Evolutionary conservation across 2,888 invertebrate genomes (phyloP), one percentile per base, ranked within the genome.

Genomic region (Caenorhabditis sulstoni): DNA sequence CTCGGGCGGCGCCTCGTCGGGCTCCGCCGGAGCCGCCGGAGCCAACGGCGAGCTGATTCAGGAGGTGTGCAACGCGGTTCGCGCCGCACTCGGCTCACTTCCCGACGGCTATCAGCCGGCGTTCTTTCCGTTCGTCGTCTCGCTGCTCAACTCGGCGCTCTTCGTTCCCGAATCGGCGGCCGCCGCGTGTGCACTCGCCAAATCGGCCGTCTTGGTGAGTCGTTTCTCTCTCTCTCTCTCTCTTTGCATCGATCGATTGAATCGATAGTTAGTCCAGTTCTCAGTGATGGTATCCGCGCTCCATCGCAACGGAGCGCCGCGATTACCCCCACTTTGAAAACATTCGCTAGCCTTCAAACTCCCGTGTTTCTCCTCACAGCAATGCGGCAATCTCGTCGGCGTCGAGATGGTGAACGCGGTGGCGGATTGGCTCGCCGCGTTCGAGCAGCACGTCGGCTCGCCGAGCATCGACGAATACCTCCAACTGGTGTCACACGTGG

Each of bases 41-140:
- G 29, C 29, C 29, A 70, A 29, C 12, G 74, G 58, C 4, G 11
- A 4, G 12, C 39, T 79, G 41, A 47, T 79, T 18, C 58, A 65
- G 14, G 79, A 79, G 58, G 74, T 82, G 20, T 81, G 80, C 45
- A 80, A 81, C 35, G 84, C 84, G 20, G 78, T 82, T 3, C 61
- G 76, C 23, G 23, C 55, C 12, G 79, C 70, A 12, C 41, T 79
- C 0, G 53, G 35, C 8, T 58, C 53, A 12, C 62, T 83, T 7
- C 71, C 68, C 8, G 64, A 70, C 12, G 23, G 20, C 8, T 73
- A 76, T 35, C 57, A 70, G 14, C 45, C 70, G 1, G 29, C 3
- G 12, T 73, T 84, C 37, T 82, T 82, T 61, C 79, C 81, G 3
- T 81, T 79, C 39, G 74, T 82, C 8, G 75, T 67, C 44, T 67